Evolutionary conservation across 2,113 vertebrate species (phyloP).

Genomic region (Seriola quinqueradiata): DNA sequence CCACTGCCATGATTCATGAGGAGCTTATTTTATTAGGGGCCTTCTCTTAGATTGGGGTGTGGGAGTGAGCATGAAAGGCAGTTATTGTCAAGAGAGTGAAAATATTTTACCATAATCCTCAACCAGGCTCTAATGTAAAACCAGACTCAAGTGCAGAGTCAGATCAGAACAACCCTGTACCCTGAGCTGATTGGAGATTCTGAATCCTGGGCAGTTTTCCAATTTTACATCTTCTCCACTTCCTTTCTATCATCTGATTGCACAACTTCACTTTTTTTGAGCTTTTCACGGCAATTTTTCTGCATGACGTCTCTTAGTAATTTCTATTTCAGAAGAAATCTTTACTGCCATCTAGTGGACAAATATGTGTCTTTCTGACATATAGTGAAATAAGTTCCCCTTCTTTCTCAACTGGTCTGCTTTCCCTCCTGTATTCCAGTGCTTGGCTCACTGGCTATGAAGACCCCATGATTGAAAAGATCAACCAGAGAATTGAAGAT

Average conservation of each 20-base stretch:
- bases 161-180: conserved; percentile 20
- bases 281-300: conserved; percentile 25
- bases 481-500: conserved; percentile 95
- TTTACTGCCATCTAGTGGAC: conserved; percentile 68
- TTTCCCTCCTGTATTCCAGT: conserved; percentile 76
- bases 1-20: neutral
- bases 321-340: conserved; percentile 1
- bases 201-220: conserved; percentile 40
- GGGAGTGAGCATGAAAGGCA: conserved; percentile 24
- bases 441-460: conserved; percentile 95
- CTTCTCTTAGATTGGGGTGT: neutral
- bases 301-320: conserved; percentile 37
- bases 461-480: conserved; percentile 89
- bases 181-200: conserved; percentile 78
- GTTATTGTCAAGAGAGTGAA: conserved; percentile 1
- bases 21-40: neutral
- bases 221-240: neutral
- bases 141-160: neutral
- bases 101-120: neutral
- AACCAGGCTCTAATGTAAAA: neutral
- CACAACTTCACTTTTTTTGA: neutral
- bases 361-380: neutral
- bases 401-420: conserved; percentile 15
- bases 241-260: neutral
- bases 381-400: too few species aligned